Conservation (phyloP, 92 coral and sea anemone species). For the Montipora capitata region DNA sequence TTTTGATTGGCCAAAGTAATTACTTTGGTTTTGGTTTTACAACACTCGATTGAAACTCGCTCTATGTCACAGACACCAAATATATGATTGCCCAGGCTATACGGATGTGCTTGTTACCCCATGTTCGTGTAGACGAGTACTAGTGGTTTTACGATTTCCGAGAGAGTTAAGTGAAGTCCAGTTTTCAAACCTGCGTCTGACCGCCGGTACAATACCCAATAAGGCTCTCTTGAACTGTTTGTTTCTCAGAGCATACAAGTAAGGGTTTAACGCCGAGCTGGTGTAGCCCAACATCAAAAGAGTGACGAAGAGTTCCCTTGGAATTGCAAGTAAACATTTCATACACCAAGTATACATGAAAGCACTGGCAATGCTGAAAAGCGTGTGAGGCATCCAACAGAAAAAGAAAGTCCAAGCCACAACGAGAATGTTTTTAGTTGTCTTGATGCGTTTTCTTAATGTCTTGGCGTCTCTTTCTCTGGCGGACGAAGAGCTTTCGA, state of each 20-base stretch:
- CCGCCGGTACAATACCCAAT: background rate
- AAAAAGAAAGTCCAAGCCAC: conserved; percentile 83
- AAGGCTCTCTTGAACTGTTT: conserved; percentile 59
- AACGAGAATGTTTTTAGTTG: conserved; percentile 81
- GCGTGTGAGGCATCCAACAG: conserved; percentile 91
- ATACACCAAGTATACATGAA: conserved; percentile 15
- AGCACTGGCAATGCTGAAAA: conserved; percentile 59
- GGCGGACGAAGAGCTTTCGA: conserved; percentile 1
- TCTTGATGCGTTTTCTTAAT: conserved; percentile 53
- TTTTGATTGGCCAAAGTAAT: no score
- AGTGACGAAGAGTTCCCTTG: conserved; percentile 40
- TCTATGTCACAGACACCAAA: background rate
- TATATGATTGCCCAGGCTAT: background rate
- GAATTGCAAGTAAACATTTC: conserved; percentile 50
- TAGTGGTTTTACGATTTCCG: conserved; percentile 11
- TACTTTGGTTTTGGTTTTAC: no score
- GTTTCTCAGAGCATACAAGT: conserved; percentile 78
- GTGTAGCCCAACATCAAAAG: conserved; percentile 78
- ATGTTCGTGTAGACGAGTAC: background rate
- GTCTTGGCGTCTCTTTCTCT: background rate
- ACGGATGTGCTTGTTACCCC: conserved; percentile 7
- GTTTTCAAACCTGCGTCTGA: conserved; percentile 8
- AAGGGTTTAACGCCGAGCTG: conserved; percentile 80
- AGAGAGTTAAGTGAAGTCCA: conserved; percentile 10
- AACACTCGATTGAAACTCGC: no score